Percentiles rank a stretch among this genome's conserved stretches.
Evolutionary conservation across 2,797 vertebrate species (phyloP).

Genomic region (Rallus crepitans): DNA sequence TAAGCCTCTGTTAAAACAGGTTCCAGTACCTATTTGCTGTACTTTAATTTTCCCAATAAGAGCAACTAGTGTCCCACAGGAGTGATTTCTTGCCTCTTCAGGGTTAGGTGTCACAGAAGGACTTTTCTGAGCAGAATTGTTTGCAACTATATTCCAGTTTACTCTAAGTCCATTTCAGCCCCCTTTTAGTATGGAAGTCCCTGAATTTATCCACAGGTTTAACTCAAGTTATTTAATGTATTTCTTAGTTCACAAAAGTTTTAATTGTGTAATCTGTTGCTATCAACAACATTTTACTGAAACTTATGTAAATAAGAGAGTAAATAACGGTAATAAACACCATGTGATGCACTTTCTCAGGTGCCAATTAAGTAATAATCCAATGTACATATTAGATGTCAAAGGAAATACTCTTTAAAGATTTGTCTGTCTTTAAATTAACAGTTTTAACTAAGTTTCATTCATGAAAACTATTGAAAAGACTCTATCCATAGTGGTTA

Average conservation of each 20-base stretch:
- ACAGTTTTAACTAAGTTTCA: background rate
- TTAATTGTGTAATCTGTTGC: background rate
- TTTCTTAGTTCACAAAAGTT: background rate
- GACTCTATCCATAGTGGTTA: background rate
- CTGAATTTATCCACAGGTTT: background rate
- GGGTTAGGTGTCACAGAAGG: background rate
- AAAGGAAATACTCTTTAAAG: background rate
- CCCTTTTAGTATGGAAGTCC: background rate
- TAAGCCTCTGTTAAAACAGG: background rate
- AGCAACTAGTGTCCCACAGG: background rate
- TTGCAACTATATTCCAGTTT: rapidly evolving
- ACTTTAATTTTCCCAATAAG: background rate
- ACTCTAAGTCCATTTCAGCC: background rate
- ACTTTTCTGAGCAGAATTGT: background rate
- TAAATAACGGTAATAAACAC: background rate
- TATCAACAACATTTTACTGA: background rate
- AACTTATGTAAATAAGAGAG: background rate
- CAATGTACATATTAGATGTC: background rate
- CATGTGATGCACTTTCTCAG: background rate
- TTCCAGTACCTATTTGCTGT: background rate
- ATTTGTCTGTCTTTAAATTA: background rate
- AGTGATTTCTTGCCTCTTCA: background rate
- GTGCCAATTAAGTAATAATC: background rate
- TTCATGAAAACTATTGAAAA: background rate
- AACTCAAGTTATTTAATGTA: background rate